Evolutionary conservation across 2,797 vertebrate species (phyloP), one percentile per base, ranked within the genome.

Genomic region (Amblyraja radiata): DNA sequence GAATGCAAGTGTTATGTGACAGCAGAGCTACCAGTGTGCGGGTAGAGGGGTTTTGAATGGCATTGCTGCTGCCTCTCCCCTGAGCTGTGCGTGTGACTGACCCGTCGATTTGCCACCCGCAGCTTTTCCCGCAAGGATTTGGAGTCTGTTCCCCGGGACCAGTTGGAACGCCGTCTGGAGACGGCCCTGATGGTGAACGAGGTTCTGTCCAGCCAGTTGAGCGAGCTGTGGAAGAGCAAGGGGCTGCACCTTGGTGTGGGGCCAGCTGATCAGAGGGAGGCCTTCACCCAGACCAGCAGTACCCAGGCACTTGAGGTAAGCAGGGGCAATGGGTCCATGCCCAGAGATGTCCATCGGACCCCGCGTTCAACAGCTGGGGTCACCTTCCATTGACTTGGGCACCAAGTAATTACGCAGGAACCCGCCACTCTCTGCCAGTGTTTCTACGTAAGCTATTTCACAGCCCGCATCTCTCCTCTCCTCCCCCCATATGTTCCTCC

Each of bases 181-280:
- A 92, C 90, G 0, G 39, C 90, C 36, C 39, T 92, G 71, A 39
- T 76, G 36, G 54, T 92, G 36, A 92, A 74, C 21, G 90, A 92
- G 39, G 90, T 92, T 46, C 71, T 92, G 71, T 92, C 68, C 39
- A 46, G 90, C 39, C 90, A 92, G 71, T 39, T 92, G 68, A 92
- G 28, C 7, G 39, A 92, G 3, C 39, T 92, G 39, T 28, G 21
- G 11, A 92, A 54, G 90, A 92, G 90, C 39, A 92, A 92, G 39
- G 90, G 36, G 5, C 10, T 92, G 8, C 68, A 71, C 13, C 71
- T 54, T 14, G 10, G 18, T 10, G 90, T 23, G 10, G 90, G 90
- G 25, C 90, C 90, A 28, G 68, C 71, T 0, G 90, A 92, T 76
- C 90, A 54, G 90, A 74, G 90, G 71, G 90, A 92, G 71, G n/a